Evolutionary conservation across 2,113 vertebrate genomes (phyloP), one percentile per base, ranked within the genome.

Genomic region (Ophthalmolycus amberensis): DNA sequence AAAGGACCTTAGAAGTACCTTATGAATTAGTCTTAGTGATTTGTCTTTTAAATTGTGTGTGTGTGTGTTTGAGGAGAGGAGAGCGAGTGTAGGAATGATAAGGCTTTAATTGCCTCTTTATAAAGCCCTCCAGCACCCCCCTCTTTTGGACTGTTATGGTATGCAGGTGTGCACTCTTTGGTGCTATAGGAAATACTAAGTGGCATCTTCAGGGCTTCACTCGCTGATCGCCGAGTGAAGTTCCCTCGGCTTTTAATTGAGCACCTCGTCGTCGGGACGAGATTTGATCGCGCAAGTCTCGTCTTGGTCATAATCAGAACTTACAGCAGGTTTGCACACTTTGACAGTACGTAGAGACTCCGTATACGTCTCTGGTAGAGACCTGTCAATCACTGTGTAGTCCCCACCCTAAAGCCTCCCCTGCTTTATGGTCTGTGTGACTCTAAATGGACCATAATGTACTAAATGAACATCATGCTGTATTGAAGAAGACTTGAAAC

Each of bases 91-190:
- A 62, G 78, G 82, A 90, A 85, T 86, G 90, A 93, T 93, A 91
- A 92, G 90, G 87, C 90, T 90, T 88, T 93, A 91, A 94, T 94
- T 93, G 88, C 89, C 74, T 92, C 84, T 90, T 90, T 84, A 76
- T 88, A 80, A 84, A 88, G 70, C 82, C 85, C 88, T 75, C 48
- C 80, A 79, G 77, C 74, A 70, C 76, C 78, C 75, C 67, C 67
- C 78, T 81, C 70, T 63, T 77, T 79, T 20, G 59, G 65, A 76
- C 89, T 73, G 59, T 78, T 85, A 83, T 22, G 81, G 82, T 87
- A 90, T 88, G 88, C 88, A 92, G 92, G 88, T 92, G 85, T 90
- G 82, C 77, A 77, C 83, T 85, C 85, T 79, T 64, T 80, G 34
- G 67, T 58, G 80, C 80, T 82, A 70, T 71, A 86, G 63, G 82